phyloP scores from a whole-genome alignment of 2,888 invertebrate genomes.

The Leptinotarsa haldemani region DNA sequence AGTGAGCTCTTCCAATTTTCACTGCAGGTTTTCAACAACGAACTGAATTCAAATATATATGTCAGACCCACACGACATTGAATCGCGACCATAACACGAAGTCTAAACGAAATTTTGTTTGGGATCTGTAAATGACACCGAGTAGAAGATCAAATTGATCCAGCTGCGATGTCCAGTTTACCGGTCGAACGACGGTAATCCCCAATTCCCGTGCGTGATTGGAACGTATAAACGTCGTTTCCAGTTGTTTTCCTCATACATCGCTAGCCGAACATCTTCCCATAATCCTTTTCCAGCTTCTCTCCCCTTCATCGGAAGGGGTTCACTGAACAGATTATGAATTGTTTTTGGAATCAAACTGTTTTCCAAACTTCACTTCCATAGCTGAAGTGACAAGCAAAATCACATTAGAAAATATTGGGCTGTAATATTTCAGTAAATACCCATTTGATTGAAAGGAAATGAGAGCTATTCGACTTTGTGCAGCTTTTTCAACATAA shows the following conservation, averaged over 20 bases:
- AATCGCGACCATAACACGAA: not conserved
- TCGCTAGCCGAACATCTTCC: constrained; percentile 42
- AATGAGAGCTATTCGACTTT: too few relatives aligned
- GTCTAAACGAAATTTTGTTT: constrained; percentile 9
- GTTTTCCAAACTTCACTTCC: too few relatives aligned
- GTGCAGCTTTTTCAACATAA: too few relatives aligned
- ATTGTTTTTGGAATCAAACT: not conserved
- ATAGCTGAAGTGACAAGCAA: too few relatives aligned
- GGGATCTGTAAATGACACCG: constrained; percentile 27
- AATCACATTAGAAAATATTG: too few relatives aligned
- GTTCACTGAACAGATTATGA: constrained; percentile 19
- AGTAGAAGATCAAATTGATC: constrained; percentile 34
- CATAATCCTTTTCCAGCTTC: constrained; percentile 34
- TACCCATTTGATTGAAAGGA: too few relatives aligned
- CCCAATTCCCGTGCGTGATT: constrained; percentile 56
- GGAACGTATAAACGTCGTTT: constrained; percentile 58
- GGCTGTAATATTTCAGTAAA: too few relatives aligned
- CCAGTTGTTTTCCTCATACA: constrained; percentile 52
- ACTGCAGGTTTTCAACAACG: not conserved
- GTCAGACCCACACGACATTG: not conserved
- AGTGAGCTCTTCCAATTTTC: not conserved
- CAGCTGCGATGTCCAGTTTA: constrained; percentile 38
- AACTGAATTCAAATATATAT: not conserved
- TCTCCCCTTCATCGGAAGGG: constrained; percentile 21
- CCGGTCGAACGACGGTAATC: constrained; percentile 37